Conservation (phyloP, 2,888 invertebrate species). For the Mellilla xanthometata region DNA sequence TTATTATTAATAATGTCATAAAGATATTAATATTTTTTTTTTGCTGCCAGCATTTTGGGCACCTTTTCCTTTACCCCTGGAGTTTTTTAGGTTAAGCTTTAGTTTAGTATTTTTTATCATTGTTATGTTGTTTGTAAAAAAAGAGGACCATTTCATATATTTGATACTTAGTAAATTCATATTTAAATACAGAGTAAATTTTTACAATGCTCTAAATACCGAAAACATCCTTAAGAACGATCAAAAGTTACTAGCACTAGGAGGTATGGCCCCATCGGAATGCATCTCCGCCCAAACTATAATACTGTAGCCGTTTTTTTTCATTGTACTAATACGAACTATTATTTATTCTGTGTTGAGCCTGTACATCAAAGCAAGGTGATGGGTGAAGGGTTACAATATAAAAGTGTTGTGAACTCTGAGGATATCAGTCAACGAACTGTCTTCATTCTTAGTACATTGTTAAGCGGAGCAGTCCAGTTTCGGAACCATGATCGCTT, state of each 20-base stretch:
- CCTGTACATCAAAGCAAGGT: constrained; percentile 30
- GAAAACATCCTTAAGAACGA: constrained; percentile 7
- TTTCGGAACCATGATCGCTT: constrained; percentile 28
- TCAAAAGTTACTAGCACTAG: constrained; percentile 31
- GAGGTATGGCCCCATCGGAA: constrained; percentile 49
- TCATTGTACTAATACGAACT: constrained; percentile 7
- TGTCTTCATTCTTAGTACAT: constrained; percentile 26
- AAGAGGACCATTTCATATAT: too few relatives aligned
- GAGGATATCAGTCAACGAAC: constrained; percentile 32
- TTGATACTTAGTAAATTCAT: too few relatives aligned
- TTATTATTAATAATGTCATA: too few relatives aligned
- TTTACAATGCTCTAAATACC: neutral
- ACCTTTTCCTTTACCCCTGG: too few relatives aligned
- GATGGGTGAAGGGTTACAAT: constrained; percentile 35
- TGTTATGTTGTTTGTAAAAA: too few relatives aligned
- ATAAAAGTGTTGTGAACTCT: constrained; percentile 32
- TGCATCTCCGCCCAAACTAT: constrained; percentile 30
- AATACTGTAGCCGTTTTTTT: constrained; percentile 5
- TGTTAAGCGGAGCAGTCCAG: constrained; percentile 9
- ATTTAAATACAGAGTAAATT: too few relatives aligned
- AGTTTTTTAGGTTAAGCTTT: too few relatives aligned
- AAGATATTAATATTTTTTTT: too few relatives aligned
- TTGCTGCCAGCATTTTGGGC: too few relatives aligned
- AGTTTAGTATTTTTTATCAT: too few relatives aligned
- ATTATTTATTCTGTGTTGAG: constrained; percentile 15